Base-by-base conservation (phyloP, 2,888 invertebrate species). In the Catonia carolina region DNA sequence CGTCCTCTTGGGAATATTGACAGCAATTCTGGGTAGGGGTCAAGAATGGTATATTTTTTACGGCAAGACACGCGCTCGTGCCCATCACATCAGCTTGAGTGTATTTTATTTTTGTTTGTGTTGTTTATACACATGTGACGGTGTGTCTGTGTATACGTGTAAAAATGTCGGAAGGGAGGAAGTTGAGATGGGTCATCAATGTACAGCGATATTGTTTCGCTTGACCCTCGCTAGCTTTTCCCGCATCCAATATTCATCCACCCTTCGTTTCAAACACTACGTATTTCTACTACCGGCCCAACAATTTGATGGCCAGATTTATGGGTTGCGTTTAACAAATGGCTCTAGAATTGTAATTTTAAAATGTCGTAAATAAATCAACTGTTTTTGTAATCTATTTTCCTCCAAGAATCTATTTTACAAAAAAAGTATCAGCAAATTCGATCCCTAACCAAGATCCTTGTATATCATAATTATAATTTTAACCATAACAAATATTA, bases 141-240 rank as follows among this genome's bases (percentile, higher is more conserved):
- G n/a, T n/a, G n/a, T n/a, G 22, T 18, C 18, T 22, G 42, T 18
- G 42, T 42, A 22, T 27, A 27, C 15, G 47, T 47, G n/a, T 23
- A 47, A 47, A 47, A 22, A 23, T 22, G 47, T 47, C 15, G 27
- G 27, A 27, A 27, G 27, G 4, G 8, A 8, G 27, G 27, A 37
- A 37, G 27, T 27, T 18, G 8, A 42, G 42, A 8, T 22, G 22
- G 42, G 42, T 42, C 42, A 42, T 42, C 51, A 39, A n/a, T 39
- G 51, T 51, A 20, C 39, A 23, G 39, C 37, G 27, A 51, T 51
- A 51, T 51, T 51, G 51, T 51, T 51, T 51, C 37, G 27, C 31
- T 31, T 48, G 27, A 48, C 48, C 48, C 48, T 27, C 48, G 23
- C 48, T 37, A 17, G 23, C 18, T 22, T n/a, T n/a, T 47, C 47